These are phyloP conservation scores for Drosophila kambysellisi DNA, from an alignment of 2,888 invertebrate genomes.

Conservation along the genomic window DNA sequence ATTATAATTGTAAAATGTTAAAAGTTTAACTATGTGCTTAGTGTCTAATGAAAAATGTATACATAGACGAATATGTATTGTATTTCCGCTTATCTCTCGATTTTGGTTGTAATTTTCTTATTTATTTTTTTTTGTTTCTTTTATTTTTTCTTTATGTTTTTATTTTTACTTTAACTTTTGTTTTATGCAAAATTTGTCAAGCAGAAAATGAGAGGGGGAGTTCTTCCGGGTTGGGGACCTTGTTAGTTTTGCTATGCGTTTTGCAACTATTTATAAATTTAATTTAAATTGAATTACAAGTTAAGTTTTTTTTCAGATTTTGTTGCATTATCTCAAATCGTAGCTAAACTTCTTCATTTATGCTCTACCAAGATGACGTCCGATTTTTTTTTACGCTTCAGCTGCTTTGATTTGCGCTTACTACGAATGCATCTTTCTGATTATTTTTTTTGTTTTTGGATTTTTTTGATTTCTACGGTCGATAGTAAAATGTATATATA, in stretches of 20 bases:
- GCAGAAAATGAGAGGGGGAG: constrained; percentile 43
- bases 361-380: constrained; percentile 48
- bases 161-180: constrained; percentile 25
- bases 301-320: constrained; percentile 53
- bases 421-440: constrained; percentile 63
- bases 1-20: constrained; percentile 84
- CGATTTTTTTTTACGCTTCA: constrained; percentile 36
- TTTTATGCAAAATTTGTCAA: constrained; percentile 61
- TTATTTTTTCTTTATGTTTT: constrained; percentile 13
- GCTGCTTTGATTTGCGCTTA: constrained; percentile 73
- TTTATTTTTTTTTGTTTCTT: constrained; percentile 15
- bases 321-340: constrained; percentile 62
- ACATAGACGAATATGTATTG: constrained; percentile 84
- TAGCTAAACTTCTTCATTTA: constrained; percentile 60
- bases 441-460: constrained; percentile 50
- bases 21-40: constrained; percentile 85
- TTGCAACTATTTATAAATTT: constrained; percentile 78
- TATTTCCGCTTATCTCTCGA: constrained; percentile 56
- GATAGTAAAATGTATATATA: constrained; percentile 80
- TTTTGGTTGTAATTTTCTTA: constrained; percentile 39
- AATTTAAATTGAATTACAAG: constrained; percentile 78
- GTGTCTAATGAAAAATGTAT: constrained; percentile 83
- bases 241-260: constrained; percentile 75
- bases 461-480: constrained; percentile 65
- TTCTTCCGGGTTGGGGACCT: constrained; percentile 33